Evolutionary conservation across 2,888 invertebrate genomes (phyloP).

Genomic region (Fissipunctia ypsillon): DNA sequence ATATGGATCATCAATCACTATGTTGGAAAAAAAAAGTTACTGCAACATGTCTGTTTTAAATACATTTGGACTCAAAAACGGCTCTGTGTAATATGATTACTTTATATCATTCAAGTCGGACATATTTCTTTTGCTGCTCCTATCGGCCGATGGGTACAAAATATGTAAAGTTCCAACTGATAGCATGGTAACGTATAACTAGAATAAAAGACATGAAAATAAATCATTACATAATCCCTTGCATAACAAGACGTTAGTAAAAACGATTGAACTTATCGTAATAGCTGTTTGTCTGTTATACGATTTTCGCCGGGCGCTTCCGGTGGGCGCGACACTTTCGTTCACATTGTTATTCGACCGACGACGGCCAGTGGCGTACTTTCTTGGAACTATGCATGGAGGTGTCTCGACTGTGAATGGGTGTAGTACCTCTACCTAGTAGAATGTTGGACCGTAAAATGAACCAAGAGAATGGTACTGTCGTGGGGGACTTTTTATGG

Average conservation of each 20-base stretch:
- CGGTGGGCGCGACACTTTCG: conserved; percentile 79
- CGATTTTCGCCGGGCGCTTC: conserved; percentile 69
- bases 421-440: conserved; percentile 18
- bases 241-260: conserved; percentile 48
- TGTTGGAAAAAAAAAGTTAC: conserved; percentile 2
- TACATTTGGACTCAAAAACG: not conserved
- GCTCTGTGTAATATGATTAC: not conserved
- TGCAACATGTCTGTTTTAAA: conserved; percentile 13
- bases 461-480: conserved; percentile 9
- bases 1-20: conserved; percentile 36
- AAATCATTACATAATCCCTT: conserved; percentile 51
- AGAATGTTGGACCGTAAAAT: conserved; percentile 24
- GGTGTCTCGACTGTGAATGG: conserved; percentile 51
- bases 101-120: not conserved
- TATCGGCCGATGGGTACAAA: not conserved
- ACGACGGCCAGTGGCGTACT: conserved; percentile 55
- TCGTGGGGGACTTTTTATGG: conserved; percentile 1
- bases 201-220: conserved; percentile 39
- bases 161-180: conserved; percentile 12
- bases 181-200: conserved; percentile 50
- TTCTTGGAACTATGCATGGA: conserved; percentile 65
- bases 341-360: conserved; percentile 79
- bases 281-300: conserved; percentile 52
- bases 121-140: not conserved
- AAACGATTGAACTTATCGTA: conserved; percentile 62